phyloP scores from a whole-genome alignment of 92 coral and sea anemone genomes.

The Paramuricea clavata region DNA sequence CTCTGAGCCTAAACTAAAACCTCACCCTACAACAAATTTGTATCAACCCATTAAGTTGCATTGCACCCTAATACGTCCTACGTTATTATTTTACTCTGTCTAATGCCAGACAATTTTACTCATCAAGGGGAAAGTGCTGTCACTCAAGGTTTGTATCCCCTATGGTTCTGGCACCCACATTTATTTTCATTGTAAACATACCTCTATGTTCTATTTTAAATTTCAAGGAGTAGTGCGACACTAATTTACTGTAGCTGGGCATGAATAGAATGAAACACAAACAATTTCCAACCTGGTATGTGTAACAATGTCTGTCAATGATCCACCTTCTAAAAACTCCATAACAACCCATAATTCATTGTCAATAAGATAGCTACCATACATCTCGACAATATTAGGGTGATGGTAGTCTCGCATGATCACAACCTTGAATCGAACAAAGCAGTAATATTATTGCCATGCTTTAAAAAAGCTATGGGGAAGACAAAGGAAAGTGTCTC shows the following conservation, averaged over 20 bases:
- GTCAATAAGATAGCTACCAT: slow-evolving; percentile 92
- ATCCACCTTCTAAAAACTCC: slow-evolving; percentile 99
- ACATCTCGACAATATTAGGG: slow-evolving; percentile 98
- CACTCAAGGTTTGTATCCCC: too few species aligned
- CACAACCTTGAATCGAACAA: slow-evolving; percentile 86
- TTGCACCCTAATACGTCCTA: too few species aligned
- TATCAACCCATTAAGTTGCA: too few species aligned
- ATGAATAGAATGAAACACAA: background rate
- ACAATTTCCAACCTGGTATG: slow-evolving; percentile 74
- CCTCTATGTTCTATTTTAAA: background rate
- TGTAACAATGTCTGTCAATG: slow-evolving; percentile 94
- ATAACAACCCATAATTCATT: slow-evolving; percentile 99
- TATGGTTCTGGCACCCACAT: too few species aligned
- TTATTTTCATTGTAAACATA: too few species aligned
- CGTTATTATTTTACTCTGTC: too few species aligned
- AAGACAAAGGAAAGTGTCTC: background rate
- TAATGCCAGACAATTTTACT: too few species aligned
- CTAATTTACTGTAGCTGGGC: background rate
- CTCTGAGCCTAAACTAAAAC: too few species aligned
- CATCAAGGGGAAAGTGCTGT: too few species aligned
- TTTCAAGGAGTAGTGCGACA: background rate
- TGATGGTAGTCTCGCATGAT: slow-evolving; percentile 99
- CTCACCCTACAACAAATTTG: too few species aligned
- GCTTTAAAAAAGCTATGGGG: too few species aligned
- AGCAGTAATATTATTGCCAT: too few species aligned